Base-by-base conservation (phyloP, 92 coral and sea anemone species). In the Palythoa grandiflora region DNA sequence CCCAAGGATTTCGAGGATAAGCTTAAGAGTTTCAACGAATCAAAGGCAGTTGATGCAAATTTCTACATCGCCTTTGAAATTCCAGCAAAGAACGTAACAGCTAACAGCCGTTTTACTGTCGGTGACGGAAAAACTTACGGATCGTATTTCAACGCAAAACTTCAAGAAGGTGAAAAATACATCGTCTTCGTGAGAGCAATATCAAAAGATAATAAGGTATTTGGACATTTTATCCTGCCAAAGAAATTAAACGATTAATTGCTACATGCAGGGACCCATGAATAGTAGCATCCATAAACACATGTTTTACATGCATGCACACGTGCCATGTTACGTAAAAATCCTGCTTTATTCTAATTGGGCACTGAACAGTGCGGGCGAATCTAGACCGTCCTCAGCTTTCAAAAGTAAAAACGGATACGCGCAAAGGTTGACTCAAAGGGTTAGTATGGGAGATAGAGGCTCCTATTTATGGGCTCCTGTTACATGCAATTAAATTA, bases 121-220 rank as follows among this genome's bases (percentile, higher is more conserved):
- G 94, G 94, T 47, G 94, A 92, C 57, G 94, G 76, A 5, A 68
- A 92, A 40, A 57, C 1, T 0, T 74, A 75, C 60, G 87, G 83
- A 16, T 70, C 85, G 8, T 68, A 51, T 19, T 21, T 16, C 38
- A 92, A 92, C 72, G 89, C 77, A 1, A 60, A 89, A 76, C 90
- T 92, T 38, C 84, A 57, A 1, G 28, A 51, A 39, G 85, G 88
- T 9, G 16, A 75, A 21, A 35, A 72, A 35, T 89, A 92, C 71
- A 63, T 63, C 3, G 37, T 92, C 7, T 87, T 74, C 14, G 68
- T 84, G 15, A 51, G 93, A 75, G 93, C 84, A 6, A 19, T 87
- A 16, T 73, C 85, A 17, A 39, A 47, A 44, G 1, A 38, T 5
- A 47, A 61, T 1, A 51, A 51, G 59, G 85, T 80, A 65, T n/a